Conservation (phyloP, 64 coral and sea anemone genomes). For the Porites australiensis region DNA sequence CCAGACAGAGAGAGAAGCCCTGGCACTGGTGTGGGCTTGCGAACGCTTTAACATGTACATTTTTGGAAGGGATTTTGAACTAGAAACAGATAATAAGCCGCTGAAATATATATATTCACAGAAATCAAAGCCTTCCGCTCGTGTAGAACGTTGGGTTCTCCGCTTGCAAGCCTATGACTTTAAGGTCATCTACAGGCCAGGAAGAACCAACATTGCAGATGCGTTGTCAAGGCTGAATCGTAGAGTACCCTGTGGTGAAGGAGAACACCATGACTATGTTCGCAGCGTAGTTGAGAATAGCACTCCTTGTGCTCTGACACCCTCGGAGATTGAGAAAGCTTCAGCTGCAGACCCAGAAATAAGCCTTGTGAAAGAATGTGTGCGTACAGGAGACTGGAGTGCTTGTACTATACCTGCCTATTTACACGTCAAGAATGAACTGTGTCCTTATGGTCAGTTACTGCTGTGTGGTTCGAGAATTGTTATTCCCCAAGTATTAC, state of each 20-base stretch:
- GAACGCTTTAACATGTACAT: conserved; percentile 53
- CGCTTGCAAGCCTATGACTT: conserved; percentile 45
- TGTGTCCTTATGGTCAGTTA: conserved; percentile 21
- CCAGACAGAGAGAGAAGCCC: conserved; percentile 41
- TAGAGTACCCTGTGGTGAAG: too few relatives aligned
- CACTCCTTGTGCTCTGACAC: conserved; percentile 39
- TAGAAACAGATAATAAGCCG: conserved; percentile 37
- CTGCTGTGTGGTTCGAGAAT: conserved; percentile 20
- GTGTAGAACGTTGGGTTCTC: conserved; percentile 50
- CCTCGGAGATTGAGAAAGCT: conserved; percentile 36
- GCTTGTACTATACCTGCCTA: neutral
- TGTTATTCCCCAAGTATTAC: neutral
- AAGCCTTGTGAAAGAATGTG: conserved; percentile 22
- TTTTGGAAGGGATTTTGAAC: conserved; percentile 10
- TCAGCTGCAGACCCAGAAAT: conserved; percentile 30
- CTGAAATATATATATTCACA: neutral
- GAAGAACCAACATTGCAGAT: neutral
- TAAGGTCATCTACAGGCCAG: neutral
- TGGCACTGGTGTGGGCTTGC: conserved; percentile 46
- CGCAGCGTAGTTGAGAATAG: conserved; percentile 2
- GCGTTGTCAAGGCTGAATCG: neutral
- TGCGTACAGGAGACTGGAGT: conserved; percentile 14
- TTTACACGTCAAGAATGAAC: conserved; percentile 36
- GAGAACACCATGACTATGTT: neutral
- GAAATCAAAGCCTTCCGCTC: conserved; percentile 14